Conservation (phyloP, 2,888 invertebrate species). For the Taenaris catops region DNA sequence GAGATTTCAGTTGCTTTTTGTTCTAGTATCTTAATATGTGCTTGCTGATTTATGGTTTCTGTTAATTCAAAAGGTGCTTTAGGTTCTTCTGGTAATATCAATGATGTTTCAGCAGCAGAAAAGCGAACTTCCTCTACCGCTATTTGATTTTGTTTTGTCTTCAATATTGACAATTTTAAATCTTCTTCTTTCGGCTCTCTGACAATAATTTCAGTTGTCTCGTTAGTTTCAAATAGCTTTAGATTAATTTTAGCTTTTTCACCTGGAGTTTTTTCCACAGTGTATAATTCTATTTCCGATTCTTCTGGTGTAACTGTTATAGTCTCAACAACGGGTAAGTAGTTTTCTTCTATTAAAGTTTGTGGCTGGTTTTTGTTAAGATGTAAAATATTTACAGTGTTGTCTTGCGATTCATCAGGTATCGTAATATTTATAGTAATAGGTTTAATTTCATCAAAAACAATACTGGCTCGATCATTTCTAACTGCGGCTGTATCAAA, state of each 20-base stretch:
- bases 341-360: not conserved
- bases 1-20: constrained; percentile 18
- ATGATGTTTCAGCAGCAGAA: constrained; percentile 8
- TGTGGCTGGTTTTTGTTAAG: too few species aligned
- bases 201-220: not conserved
- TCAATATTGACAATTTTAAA: not conserved
- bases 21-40: constrained; percentile 16
- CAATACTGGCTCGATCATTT: not conserved
- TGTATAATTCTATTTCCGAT: constrained; percentile 2
- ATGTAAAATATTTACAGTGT: too few species aligned
- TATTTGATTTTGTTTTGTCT: not conserved
- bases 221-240: not conserved
- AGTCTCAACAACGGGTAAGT: not conserved
- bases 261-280: not conserved
- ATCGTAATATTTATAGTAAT: not conserved
- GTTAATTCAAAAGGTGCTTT: constrained; percentile 11
- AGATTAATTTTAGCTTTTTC: not conserved
- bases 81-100: constrained; percentile 12
- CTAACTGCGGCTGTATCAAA: not conserved
- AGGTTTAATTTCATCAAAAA: constrained; percentile 5
- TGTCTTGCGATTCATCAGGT: constrained; percentile 1
- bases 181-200: constrained; percentile 5
- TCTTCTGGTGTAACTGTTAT: constrained; percentile 1
- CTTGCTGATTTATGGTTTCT: constrained; percentile 9
- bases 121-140: constrained; percentile 6